phyloP scores from a whole-genome alignment of 2,113 vertebrate genomes.

The Apteryx owenii region DNA sequence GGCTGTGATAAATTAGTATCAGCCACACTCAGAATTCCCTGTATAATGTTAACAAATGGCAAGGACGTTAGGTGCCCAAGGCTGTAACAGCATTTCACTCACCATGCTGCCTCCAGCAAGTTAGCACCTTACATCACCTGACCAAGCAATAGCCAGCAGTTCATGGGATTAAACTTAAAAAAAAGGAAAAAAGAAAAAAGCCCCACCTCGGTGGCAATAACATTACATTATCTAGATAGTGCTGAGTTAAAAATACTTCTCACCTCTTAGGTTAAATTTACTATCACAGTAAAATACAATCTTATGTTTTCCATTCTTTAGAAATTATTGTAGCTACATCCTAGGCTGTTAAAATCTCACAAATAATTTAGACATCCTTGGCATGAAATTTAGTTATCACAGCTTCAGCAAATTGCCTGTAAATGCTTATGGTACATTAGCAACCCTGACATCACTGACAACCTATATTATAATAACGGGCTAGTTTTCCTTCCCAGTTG shows the following conservation, averaged over 20 bases:
- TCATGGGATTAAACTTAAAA: background rate
- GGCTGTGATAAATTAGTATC: constrained; percentile 21
- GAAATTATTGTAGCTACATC: background rate
- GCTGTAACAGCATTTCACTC: background rate
- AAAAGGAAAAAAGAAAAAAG: background rate
- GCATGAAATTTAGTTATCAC: constrained; percentile 6
- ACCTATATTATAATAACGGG: background rate
- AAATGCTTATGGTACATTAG: background rate
- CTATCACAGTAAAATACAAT: background rate
- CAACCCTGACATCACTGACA: background rate
- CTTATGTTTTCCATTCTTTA: background rate
- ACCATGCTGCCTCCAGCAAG: background rate
- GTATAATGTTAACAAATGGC: constrained; percentile 40
- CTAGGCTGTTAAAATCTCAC: constrained; percentile 6
- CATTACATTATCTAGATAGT: background rate
- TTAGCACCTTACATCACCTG: background rate
- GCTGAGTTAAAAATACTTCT: background rate
- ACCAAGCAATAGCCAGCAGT: background rate
- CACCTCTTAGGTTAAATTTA: background rate
- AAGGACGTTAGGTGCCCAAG: background rate
- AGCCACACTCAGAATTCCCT: constrained; percentile 11
- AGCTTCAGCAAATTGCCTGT: background rate
- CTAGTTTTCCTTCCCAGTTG: background rate
- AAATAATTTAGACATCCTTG: constrained; percentile 1
- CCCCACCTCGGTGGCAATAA: background rate